Base-by-base conservation (phyloP, 2,888 invertebrate species). In the Epinotia brunnichana region DNA sequence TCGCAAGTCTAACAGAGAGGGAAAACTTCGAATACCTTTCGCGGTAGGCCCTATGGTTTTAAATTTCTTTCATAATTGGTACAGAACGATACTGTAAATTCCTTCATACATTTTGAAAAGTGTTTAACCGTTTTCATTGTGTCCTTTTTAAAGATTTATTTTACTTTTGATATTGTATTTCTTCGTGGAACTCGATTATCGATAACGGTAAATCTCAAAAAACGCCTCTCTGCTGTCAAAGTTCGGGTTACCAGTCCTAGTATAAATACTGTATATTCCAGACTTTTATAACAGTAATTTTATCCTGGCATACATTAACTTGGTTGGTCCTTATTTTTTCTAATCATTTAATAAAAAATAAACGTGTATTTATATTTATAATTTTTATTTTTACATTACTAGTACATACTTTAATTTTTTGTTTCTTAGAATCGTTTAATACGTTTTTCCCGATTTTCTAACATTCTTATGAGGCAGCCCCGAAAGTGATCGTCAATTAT, bases 171-270 rank as follows among this genome's bases (percentile, higher is more conserved):
- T 54, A 35, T 35, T 9, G 35, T 9, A 9, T 35, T 35, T 35
- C 35, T 35, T 35, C 7, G 7, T 35, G 35, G 35, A 35, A 35
- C 9, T 35, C 35, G 35, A 35, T 9, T 35, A 35, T 35, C 9
- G n/a, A n/a, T n/a, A n/a, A n/a, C n/a, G n/a, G 13, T 3, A 56
- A 13, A 13, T 3, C 9, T 57, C 1, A n/a, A 48, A 48, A 63
- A 44, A 63, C 51, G 51, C 19, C 51, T 53, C 29, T 53, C 2
- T 3, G 15, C 13, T 63, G 63, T 63, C 63, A 51, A 29, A 51
- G 5, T 11, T 24, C 1, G 24, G 29, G 62, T 51, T 63, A 24
- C 62, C 62, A 24, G 62, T 13, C 17, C 10, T 24, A 17, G n/a
- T 5, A 15, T 21, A 4, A 61, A 62, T 19, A n/a, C 3, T 2